Base-by-base conservation (phyloP, 2,797 vertebrate genomes). In the Rhinogobio ventralis region DNA sequence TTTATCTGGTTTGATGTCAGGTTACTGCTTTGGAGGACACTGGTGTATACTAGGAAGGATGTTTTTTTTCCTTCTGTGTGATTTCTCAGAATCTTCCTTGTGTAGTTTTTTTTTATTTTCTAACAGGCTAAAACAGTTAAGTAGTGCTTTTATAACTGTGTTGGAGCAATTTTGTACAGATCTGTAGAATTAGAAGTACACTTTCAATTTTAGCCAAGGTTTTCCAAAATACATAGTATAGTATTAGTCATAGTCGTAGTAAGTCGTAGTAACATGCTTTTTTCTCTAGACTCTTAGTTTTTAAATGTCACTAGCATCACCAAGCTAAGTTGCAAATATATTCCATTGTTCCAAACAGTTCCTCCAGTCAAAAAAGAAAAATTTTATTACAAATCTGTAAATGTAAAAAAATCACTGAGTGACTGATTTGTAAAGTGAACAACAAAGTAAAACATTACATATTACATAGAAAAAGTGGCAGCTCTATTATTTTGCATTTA, bases 1-100 rank as follows among this genome's bases (percentile, higher is more conserved):
- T 79, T 64, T 79, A 66, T 49, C 77, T 7, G 25, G 25, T 45
- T 62, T 45, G 5, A 78, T 62, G 57, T 55, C 66, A 81, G 68
- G 79, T 81, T 33, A 10, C 33, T 55, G 66, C 20, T 25, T 55
- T 36, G 11, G n/a, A 81, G 15, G 8, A 39, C 13, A 7, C 51
- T 23, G 3, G 2, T 36, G 7, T 33, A 9, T 39, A 60, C n/a
- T 53, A 23, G 64, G 46, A 79, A 49, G 76, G 39, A 33, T 67
- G 28, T 0, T 2, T 9, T 8, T 36, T 6, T 36, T 39, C 2
- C 49, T 10, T 28, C 9, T 19, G 17, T 62, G n/a, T 62, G n/a
- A 62, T 42, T 81, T 69, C 33, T 55, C 46, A 81, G 36, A 74
- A 73, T 30, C 5, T 3, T 74, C 7, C 2, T 57, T 74, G 5